phyloP scores from a whole-genome alignment of 2,797 vertebrate species.

The Simalia tracyae region DNA sequence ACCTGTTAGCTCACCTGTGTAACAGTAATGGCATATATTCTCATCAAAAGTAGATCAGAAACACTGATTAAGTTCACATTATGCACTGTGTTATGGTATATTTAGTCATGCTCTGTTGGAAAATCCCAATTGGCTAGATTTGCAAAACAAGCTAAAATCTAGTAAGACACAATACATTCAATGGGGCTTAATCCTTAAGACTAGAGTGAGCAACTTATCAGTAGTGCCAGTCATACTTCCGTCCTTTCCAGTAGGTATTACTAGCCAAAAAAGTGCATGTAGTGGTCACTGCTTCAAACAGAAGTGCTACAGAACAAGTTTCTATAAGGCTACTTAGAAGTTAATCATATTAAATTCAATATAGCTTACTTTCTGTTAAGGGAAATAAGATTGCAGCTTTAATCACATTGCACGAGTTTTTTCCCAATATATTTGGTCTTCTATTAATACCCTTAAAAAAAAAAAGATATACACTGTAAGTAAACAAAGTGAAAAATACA shows the following conservation, averaged over 20 bases:
- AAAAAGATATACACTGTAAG: background rate
- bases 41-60: background rate
- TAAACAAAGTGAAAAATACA: background rate
- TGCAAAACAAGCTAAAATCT: background rate
- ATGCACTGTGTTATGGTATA: background rate
- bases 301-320: background rate
- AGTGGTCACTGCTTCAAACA: background rate
- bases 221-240: background rate
- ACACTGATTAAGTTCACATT: background rate
- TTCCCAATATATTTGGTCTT: background rate
- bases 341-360: background rate
- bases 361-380: background rate
- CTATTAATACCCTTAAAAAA: background rate
- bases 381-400: background rate
- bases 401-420: background rate
- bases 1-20: background rate
- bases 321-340: background rate
- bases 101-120: background rate
- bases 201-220: background rate
- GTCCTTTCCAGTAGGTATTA: background rate
- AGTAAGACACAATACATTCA: background rate
- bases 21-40: background rate
- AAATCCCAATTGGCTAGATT: background rate
- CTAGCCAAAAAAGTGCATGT: background rate
- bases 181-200: background rate